phyloP scores from a whole-genome alignment of 2,113 vertebrate genomes.

The Monarcha castaneiventris region DNA sequence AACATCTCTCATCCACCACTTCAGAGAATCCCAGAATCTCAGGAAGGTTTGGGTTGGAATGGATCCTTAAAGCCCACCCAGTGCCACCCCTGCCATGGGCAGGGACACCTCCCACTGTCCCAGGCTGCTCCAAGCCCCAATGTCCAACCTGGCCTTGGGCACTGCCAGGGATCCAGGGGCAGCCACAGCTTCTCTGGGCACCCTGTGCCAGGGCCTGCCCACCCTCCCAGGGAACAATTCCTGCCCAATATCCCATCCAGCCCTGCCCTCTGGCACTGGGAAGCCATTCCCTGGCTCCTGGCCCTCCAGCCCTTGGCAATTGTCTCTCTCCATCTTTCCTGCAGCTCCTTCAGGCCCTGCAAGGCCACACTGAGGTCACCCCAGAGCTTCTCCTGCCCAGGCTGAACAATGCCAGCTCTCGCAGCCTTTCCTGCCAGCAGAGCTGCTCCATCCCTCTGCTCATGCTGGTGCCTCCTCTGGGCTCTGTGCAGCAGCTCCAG shows the following conservation, averaged over 20 bases:
- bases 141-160: neutral
- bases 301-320: neutral
- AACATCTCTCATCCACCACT: neutral
- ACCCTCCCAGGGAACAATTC: neutral
- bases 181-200: neutral
- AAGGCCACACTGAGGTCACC: no score
- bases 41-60: neutral
- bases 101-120: neutral
- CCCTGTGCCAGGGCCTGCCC: neutral
- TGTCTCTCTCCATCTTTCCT: no score
- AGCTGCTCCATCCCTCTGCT: no score
- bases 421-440: no score
- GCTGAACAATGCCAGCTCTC: no score
- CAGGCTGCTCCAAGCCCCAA: neutral
- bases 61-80: rapidly evolving
- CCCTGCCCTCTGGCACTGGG: neutral
- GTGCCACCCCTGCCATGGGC: neutral
- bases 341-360: no score
- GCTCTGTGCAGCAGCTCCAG: no score
- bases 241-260: neutral
- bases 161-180: neutral
- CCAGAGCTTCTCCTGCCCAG: no score
- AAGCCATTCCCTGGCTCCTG: neutral
- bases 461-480: no score
- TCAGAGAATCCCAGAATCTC: neutral